Evolutionary conservation across 2,797 vertebrate genomes (phyloP).

Genomic region (Pseudocheirus occidentalis): DNA sequence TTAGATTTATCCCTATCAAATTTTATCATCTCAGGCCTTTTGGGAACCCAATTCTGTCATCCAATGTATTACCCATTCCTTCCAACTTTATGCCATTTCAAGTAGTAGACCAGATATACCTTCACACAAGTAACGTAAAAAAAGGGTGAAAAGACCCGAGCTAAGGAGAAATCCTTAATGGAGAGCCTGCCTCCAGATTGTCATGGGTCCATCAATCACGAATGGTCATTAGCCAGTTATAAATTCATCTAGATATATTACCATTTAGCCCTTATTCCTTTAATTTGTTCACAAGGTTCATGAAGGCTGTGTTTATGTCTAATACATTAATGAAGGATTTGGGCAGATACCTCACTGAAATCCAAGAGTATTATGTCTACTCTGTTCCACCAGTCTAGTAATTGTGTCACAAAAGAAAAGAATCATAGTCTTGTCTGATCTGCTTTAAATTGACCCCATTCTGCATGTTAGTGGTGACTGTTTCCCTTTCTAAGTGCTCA

Average conservation of each 20-base stretch:
- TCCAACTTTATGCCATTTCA: not conserved
- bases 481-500: not conserved
- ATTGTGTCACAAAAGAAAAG: not conserved
- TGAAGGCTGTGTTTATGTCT: not conserved
- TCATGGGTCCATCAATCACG: not conserved
- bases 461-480: not conserved
- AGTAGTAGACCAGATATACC: not conserved
- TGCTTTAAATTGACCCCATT: not conserved
- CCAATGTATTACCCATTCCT: not conserved
- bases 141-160: not conserved
- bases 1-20: not conserved
- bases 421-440: not conserved
- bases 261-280: not conserved
- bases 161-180: not conserved
- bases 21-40: not conserved
- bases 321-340: not conserved
- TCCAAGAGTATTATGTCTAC: not conserved
- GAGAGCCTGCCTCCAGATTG: not conserved
- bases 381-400: not conserved
- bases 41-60: not conserved
- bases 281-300: not conserved
- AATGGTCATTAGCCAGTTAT: not conserved
- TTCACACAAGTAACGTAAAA: not conserved
- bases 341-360: not conserved
- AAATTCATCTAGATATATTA: not conserved